Conservation (phyloP, 1,140 invertebrate genomes). For the Steinernema feltiae region DNA sequence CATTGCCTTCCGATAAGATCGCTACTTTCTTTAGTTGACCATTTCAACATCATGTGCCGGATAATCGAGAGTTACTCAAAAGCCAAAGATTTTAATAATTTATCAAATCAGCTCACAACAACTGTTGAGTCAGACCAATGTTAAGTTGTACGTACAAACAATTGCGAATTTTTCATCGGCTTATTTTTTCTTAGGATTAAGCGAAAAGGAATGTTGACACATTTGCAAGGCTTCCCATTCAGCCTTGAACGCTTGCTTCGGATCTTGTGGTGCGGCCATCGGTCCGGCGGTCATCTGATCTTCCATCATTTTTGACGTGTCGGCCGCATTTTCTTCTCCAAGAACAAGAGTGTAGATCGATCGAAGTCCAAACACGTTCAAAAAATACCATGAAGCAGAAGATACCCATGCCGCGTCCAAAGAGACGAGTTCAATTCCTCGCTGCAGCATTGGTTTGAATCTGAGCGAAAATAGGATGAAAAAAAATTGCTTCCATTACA, state of each 20-base stretch:
- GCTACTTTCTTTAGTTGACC: not conserved
- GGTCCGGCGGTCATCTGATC: conserved; percentile 72
- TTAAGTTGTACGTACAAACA: too few species aligned
- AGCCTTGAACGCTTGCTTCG: conserved; percentile 95
- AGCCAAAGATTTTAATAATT: too few species aligned
- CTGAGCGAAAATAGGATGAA: conserved; percentile 63
- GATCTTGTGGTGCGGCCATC: conserved; percentile 75
- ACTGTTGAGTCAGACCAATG: too few species aligned
- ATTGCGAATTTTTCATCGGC: not conserved
- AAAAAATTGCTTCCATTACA: not conserved
- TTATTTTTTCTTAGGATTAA: not conserved
- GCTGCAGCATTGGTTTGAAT: conserved; percentile 98
- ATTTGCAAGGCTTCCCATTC: conserved; percentile 99
- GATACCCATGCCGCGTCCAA: conserved; percentile 98
- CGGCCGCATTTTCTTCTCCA: conserved; percentile 83
- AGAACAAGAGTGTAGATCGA: conserved; percentile 95
- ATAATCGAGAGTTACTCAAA: too few species aligned
- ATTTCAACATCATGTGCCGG: too few species aligned
- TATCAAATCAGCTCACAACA: too few species aligned
- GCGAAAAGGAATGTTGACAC: conserved; percentile 50
- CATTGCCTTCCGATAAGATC: not conserved
- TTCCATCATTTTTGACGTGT: conserved; percentile 71
- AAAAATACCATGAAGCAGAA: conserved; percentile 98
- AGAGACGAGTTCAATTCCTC: conserved; percentile 87
- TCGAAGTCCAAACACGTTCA: conserved; percentile 95